A percentile compares a stretch with the other conserved stretches of the same genome.
These are phyloP conservation scores for Mastomys coucha DNA, from an alignment of 2,113 vertebrate species.

Conservation along the genomic window DNA sequence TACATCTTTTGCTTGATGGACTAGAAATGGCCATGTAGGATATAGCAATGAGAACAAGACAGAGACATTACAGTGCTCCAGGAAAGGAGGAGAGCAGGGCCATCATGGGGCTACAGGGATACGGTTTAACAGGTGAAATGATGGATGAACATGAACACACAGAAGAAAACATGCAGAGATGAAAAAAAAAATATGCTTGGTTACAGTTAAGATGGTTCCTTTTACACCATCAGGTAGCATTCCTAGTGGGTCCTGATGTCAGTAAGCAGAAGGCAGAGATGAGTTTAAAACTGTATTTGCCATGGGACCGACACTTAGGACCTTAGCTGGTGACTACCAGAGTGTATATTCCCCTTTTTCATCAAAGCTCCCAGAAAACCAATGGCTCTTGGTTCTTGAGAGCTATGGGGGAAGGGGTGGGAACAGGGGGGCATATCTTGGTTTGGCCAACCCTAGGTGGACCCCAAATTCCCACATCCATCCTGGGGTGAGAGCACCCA, in stretches of 20 bases:
- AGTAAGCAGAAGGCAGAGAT: neutral
- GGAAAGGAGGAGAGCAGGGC: neutral
- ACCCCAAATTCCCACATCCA: neutral
- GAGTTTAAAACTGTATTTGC: constrained; percentile 12
- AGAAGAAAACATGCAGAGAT: constrained; percentile 21
- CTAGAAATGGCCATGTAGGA: neutral
- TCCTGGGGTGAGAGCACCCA: neutral
- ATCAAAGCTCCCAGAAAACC: constrained; percentile 16
- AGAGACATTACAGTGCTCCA: neutral
- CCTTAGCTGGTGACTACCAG: neutral
- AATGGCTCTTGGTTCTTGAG: constrained; percentile 4
- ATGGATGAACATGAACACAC: neutral
- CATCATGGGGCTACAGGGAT: neutral
- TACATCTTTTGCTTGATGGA: neutral
- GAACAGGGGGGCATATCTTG: neutral
- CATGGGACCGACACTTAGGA: neutral
- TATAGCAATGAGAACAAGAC: neutral
- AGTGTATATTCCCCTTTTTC: neutral
- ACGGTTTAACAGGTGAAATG: neutral
- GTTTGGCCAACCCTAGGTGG: neutral
- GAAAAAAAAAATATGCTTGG: neutral
- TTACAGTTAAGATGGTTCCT: neutral
- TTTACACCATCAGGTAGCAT: neutral
- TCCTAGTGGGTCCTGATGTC: neutral
- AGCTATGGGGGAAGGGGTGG: neutral